phyloP scores from a whole-genome alignment of 2,888 invertebrate species.

The Dasypolia templi region DNA sequence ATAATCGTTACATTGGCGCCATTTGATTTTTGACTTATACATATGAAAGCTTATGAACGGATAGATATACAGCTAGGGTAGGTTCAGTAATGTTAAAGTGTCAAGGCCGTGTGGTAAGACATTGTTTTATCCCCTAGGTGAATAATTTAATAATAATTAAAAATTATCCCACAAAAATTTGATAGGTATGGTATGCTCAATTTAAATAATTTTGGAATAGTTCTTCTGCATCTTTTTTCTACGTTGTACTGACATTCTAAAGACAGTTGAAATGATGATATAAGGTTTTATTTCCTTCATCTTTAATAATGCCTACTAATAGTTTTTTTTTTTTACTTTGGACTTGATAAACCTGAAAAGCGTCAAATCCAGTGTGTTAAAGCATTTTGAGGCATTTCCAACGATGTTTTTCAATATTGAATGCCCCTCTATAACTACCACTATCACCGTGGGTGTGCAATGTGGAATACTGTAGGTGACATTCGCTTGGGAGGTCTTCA shows the following conservation, averaged over 20 bases:
- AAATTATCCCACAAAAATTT: neutral
- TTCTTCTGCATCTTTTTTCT: neutral
- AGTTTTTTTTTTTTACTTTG: neutral
- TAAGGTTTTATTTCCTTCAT: constrained; percentile 22
- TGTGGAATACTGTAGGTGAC: no score
- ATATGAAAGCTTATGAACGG: neutral
- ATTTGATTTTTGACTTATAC: constrained; percentile 10
- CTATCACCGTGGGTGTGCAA: neutral
- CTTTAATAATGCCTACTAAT: neutral
- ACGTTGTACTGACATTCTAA: neutral
- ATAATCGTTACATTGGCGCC: constrained; percentile 16
- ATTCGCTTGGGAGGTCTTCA: no score
- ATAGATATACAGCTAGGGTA: neutral
- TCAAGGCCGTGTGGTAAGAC: neutral
- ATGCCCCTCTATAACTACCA: neutral
- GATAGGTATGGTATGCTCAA: neutral
- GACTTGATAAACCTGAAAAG: neutral
- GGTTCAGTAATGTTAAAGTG: neutral
- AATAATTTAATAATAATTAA: neutral
- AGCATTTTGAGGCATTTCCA: no score
- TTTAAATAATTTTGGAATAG: constrained; percentile 13
- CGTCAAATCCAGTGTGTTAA: neutral
- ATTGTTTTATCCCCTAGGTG: neutral
- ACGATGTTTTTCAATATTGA: neutral
- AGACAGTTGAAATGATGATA: constrained; percentile 2